phyloP scores from a whole-genome alignment of 2,113 vertebrate species.

The Recurvirostra avosetta region DNA sequence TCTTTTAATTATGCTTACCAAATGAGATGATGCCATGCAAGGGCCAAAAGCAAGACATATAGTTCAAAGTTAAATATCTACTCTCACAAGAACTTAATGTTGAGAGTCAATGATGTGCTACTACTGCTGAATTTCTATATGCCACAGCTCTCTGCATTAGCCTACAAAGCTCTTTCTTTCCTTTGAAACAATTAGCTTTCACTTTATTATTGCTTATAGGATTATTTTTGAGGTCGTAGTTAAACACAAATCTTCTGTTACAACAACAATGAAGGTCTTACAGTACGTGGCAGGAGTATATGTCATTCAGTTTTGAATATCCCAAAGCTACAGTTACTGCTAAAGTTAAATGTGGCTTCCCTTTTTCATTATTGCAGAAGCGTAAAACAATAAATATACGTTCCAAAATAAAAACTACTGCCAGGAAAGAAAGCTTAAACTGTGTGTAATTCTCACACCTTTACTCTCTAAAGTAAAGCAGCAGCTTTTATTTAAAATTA shows the following conservation, averaged over 20 bases:
- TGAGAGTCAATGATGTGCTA: not conserved
- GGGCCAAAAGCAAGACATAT: not conserved
- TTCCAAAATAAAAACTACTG: not conserved
- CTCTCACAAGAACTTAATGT: not conserved
- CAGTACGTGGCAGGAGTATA: not conserved
- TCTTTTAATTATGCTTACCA: not conserved
- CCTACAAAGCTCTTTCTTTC: not conserved
- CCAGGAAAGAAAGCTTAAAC: not conserved
- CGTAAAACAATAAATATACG: not conserved
- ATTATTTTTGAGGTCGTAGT: not conserved
- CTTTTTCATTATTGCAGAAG: not conserved
- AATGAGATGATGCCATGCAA: not conserved
- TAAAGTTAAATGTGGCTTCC: not conserved
- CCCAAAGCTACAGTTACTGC: not conserved
- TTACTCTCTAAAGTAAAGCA: not conserved
- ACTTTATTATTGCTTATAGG: not conserved
- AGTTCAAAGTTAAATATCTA: not conserved
- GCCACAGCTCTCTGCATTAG: not conserved
- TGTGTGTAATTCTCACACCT: not conserved
- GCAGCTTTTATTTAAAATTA: not conserved
- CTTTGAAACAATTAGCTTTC: not conserved
- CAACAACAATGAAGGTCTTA: not conserved
- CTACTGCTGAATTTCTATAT: not conserved
- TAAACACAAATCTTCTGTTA: not conserved
- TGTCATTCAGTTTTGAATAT: not conserved